A percentile compares a stretch with the other conserved stretches of the same genome.
Evolutionary conservation across 1,140 invertebrate genomes (phyloP).

Genomic region (Palaemon carinicauda): DNA sequence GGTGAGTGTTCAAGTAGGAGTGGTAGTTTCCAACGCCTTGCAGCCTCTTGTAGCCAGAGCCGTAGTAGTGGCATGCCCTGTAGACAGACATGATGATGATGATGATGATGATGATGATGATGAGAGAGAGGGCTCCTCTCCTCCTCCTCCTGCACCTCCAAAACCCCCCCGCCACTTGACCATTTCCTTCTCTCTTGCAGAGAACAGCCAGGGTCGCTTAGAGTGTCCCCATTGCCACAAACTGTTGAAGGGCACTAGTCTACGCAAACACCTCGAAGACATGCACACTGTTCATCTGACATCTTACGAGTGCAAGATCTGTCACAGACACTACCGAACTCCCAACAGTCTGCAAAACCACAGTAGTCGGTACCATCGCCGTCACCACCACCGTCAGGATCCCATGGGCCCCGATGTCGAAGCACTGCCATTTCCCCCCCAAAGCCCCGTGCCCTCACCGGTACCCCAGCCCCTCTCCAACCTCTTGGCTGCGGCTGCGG

Average conservation of each 20-base stretch:
- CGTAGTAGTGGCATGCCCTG: constrained; percentile 37
- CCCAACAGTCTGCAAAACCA: constrained; percentile 68
- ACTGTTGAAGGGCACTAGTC: constrained; percentile 76
- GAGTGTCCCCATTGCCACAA: constrained; percentile 77
- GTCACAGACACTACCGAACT: constrained; percentile 78
- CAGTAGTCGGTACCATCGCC: constrained; percentile 68
- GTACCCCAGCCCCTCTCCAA: constrained; percentile 1
- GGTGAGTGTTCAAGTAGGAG: constrained; percentile 34
- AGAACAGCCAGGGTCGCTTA: constrained; percentile 48
- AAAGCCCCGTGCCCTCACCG: background rate
- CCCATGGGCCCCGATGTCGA: background rate
- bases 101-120: too few relatives aligned
- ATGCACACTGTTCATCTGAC: constrained; percentile 89
- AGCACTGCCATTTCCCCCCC: background rate
- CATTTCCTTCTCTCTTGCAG: constrained; percentile 56
- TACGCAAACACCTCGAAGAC: constrained; percentile 79
- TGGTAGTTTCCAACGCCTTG: constrained; percentile 24
- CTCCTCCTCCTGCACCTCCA: background rate
- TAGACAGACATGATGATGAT: background rate
- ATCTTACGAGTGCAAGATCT: constrained; percentile 83
- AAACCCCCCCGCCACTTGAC: constrained; percentile 45
- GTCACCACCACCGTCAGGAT: constrained; percentile 59
- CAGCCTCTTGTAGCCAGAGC: constrained; percentile 28
- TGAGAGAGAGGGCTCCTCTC: too few relatives aligned
- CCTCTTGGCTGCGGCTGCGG: background rate